Conservation (phyloP, 1,140 invertebrate species). For the Lasioglossum baleicum region DNA sequence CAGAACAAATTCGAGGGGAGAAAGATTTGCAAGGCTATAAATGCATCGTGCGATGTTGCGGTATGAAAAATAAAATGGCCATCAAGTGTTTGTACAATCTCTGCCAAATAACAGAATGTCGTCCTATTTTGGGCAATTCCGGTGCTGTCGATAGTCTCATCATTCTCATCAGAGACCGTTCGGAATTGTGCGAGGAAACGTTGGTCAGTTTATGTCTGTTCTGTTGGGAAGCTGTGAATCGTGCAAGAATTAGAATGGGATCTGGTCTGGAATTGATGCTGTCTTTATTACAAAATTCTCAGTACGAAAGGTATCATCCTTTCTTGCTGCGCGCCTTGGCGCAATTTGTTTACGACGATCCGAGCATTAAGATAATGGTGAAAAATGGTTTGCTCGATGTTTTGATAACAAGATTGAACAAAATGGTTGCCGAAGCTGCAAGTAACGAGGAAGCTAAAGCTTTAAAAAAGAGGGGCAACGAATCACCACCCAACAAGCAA, state of each 20-base stretch:
- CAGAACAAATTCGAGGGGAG: slow-evolving; percentile 65
- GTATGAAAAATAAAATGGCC: slow-evolving; percentile 65
- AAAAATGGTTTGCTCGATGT: slow-evolving; percentile 72
- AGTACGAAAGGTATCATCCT: slow-evolving; percentile 66
- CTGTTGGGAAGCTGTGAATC: slow-evolving; percentile 73
- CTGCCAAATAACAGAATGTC: slow-evolving; percentile 68
- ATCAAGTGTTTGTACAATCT: slow-evolving; percentile 70
- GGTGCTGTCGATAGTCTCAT: slow-evolving; percentile 67
- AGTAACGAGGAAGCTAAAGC: slow-evolving; percentile 45
- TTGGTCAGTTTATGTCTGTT: slow-evolving; percentile 69
- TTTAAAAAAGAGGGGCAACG: slow-evolving; percentile 62
- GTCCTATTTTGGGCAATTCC: slow-evolving; percentile 67
- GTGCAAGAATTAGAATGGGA: slow-evolving; percentile 60
- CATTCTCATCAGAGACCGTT: slow-evolving; percentile 50
- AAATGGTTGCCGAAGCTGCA: slow-evolving; percentile 57
- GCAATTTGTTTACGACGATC: slow-evolving; percentile 69
- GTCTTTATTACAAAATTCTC: slow-evolving; percentile 60
- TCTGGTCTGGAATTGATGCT: slow-evolving; percentile 71
- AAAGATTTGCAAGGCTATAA: slow-evolving; percentile 65
- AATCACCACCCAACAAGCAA: slow-evolving; percentile 50
- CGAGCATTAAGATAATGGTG: slow-evolving; percentile 69
- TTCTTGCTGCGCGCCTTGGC: slow-evolving; percentile 67
- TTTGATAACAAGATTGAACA: slow-evolving; percentile 64
- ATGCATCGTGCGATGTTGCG: slow-evolving; percentile 64
- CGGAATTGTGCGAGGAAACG: slow-evolving; percentile 55